These are phyloP conservation scores for Strix uralensis DNA, from an alignment of 2,113 vertebrate genomes.

Conservation along the genomic window DNA sequence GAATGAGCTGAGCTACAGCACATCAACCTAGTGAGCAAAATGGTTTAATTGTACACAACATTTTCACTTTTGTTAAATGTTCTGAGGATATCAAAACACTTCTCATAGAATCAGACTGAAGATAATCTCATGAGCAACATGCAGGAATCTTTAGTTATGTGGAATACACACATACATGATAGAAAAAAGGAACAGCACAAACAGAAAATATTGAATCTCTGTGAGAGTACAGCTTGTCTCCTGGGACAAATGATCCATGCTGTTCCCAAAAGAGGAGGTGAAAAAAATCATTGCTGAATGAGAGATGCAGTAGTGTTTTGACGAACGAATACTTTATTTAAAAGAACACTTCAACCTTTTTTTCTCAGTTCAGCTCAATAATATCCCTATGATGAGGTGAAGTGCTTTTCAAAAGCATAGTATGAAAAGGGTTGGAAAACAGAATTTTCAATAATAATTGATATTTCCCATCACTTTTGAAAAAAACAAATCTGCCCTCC, in stretches of 20 bases:
- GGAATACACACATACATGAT: not conserved
- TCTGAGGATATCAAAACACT: not conserved
- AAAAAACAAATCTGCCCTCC: not conserved
- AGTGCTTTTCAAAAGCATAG: not conserved
- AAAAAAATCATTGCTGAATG: not conserved
- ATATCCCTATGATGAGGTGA: not conserved
- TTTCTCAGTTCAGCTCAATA: not conserved
- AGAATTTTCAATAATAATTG: conserved; percentile 1
- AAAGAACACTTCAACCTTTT: not conserved
- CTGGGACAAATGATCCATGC: not conserved
- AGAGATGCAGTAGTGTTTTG: not conserved
- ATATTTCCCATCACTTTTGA: not conserved
- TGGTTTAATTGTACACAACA: not conserved
- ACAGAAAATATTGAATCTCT: not conserved
- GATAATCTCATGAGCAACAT: not conserved
- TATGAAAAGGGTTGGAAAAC: not conserved
- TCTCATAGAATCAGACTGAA: not conserved
- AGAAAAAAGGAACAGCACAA: conserved; percentile 1
- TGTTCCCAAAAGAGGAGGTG: not conserved
- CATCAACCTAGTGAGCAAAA: not conserved
- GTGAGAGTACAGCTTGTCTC: not conserved
- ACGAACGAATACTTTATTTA: not conserved
- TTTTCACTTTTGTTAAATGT: not conserved
- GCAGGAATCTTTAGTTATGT: not conserved
- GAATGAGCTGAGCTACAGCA: not conserved